Evolutionary conservation across 2,888 invertebrate genomes (phyloP).

Genomic region (Conops quadrifasciatus): DNA sequence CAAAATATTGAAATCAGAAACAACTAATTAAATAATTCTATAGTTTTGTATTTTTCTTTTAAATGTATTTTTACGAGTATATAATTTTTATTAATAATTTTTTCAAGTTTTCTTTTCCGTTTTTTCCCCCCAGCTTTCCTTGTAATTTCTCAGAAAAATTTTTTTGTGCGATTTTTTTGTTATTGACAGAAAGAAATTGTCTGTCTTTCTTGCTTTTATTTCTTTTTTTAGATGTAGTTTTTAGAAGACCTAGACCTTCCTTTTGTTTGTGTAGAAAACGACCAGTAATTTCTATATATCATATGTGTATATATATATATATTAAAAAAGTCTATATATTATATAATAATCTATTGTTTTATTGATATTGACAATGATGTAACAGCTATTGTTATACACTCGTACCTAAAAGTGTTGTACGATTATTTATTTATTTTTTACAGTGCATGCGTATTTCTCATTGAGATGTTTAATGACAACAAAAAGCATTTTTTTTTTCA

Average conservation of each 20-base stretch:
- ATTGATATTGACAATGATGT: not conserved
- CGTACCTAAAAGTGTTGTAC: slow-evolving; percentile 8
- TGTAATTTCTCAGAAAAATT: not conserved
- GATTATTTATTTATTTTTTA: slow-evolving; percentile 21
- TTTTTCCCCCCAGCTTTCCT: not conserved
- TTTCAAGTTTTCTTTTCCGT: not conserved
- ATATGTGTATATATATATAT: not conserved
- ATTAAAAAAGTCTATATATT: not conserved
- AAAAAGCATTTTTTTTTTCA: not conserved
- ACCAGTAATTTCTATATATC: no score
- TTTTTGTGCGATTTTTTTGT: slow-evolving; percentile 19
- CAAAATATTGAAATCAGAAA: slow-evolving; percentile 27
- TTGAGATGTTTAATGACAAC: not conserved
- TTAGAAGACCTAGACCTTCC: slow-evolving; percentile 20
- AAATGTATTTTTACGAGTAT: slow-evolving; percentile 32
- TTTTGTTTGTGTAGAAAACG: slow-evolving; percentile 1
- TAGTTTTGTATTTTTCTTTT: slow-evolving; percentile 24
- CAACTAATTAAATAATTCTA: slow-evolving; percentile 31
- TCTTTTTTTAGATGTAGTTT: slow-evolving; percentile 38
- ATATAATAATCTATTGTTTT: slow-evolving; percentile 18
- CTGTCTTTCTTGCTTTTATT: slow-evolving; percentile 1
- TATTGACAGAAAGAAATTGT: no score
- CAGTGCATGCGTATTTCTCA: slow-evolving; percentile 47
- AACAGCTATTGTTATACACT: slow-evolving; percentile 1
- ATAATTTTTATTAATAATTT: not conserved